phyloP scores from a whole-genome alignment of 2,797 vertebrate genomes.

The Acanthurus tractus region DNA sequence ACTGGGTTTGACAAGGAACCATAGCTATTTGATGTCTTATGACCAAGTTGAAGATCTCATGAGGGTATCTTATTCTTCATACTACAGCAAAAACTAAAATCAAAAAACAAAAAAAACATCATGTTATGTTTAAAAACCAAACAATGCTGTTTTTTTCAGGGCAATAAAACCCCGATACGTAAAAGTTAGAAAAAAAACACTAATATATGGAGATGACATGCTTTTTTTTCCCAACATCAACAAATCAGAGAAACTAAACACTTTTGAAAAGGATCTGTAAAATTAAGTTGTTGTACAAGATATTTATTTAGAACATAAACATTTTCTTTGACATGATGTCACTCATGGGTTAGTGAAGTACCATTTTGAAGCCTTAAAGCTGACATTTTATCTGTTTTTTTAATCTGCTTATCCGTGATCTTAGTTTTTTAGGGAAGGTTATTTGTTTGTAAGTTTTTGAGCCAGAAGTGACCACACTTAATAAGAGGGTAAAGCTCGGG shows the following conservation, averaged over 20 bases:
- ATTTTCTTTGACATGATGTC: too few relatives aligned
- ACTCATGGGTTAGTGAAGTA: too few relatives aligned
- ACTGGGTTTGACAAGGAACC: constrained; percentile 38
- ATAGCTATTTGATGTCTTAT: constrained; percentile 41
- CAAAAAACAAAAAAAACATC: not conserved
- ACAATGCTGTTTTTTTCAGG: not conserved
- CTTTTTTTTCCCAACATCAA: not conserved
- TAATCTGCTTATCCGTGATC: too few relatives aligned
- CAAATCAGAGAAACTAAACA: not conserved
- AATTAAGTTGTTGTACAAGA: constrained; percentile 1
- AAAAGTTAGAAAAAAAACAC: not conserved
- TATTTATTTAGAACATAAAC: not conserved
- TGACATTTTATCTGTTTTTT: too few relatives aligned
- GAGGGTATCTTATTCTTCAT: not conserved
- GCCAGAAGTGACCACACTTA: too few relatives aligned
- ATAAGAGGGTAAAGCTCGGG: too few relatives aligned
- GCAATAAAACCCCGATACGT: not conserved
- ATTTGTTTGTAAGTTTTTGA: too few relatives aligned
- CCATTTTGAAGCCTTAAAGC: too few relatives aligned
- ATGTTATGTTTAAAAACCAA: not conserved
- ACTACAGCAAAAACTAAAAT: not conserved
- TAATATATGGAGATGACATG: fast-evolving
- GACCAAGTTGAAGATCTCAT: constrained; percentile 11
- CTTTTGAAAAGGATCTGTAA: not conserved
- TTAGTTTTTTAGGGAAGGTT: too few relatives aligned